phyloP scores from a whole-genome alignment of 2,113 vertebrate genomes.

The Periophthalmodon schlosseri region DNA sequence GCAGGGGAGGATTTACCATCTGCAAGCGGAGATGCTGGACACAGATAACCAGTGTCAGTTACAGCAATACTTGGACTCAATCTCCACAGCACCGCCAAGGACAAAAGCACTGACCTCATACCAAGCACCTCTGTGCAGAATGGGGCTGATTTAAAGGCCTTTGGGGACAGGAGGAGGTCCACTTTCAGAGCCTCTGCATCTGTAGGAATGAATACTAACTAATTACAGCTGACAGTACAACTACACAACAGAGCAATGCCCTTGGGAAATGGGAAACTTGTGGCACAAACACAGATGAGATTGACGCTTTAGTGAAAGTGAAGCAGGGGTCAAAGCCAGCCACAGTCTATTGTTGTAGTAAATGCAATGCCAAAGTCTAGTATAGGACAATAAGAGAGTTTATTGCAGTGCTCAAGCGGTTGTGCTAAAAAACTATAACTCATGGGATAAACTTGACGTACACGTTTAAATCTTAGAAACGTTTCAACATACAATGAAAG shows the following conservation, averaged over 20 bases:
- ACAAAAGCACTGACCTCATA: slow-evolving; percentile 50
- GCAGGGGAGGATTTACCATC: slow-evolving; percentile 17
- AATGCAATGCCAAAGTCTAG: neutral
- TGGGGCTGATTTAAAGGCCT: slow-evolving; percentile 8
- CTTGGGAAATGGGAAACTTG: slow-evolving; percentile 8
- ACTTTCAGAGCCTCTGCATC: neutral
- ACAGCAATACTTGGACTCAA: slow-evolving; percentile 34
- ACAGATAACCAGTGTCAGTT: slow-evolving; percentile 68
- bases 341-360: neutral
- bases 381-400: neutral
- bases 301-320: neutral
- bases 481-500: neutral
- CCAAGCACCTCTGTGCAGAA: slow-evolving; percentile 26
- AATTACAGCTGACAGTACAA: neutral
- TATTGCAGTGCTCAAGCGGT: neutral
- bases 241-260: slow-evolving; percentile 2
- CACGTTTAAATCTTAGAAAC: neutral
- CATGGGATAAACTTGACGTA: too few species aligned
- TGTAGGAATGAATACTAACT: slow-evolving; percentile 9
- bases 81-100: slow-evolving; percentile 56
- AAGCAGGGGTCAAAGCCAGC: neutral
- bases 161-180: neutral
- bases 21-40: slow-evolving; percentile 40
- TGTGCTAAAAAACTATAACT: too few species aligned
- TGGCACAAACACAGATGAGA: neutral